Evolutionary conservation across 2,113 vertebrate genomes (phyloP).

Genomic region (Thamnaconus septentrionalis): DNA sequence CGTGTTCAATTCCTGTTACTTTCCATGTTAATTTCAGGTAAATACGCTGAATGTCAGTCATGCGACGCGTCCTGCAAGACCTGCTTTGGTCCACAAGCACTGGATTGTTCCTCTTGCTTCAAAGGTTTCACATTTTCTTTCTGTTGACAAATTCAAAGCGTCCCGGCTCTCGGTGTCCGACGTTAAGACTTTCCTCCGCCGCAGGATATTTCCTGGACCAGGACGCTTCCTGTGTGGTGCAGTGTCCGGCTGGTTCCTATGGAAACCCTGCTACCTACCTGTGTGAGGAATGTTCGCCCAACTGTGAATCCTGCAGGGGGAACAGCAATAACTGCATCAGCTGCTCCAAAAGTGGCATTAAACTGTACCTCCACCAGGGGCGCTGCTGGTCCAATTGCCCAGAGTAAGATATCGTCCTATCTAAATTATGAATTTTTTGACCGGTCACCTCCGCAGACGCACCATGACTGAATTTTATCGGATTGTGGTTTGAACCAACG

Average conservation of each 20-base stretch:
- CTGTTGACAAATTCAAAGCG: not conserved
- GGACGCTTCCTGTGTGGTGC: conserved; percentile 72
- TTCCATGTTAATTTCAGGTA: conserved; percentile 37
- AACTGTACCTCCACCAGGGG: conserved; percentile 75
- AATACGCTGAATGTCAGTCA: conserved; percentile 46
- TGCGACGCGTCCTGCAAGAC: conserved; percentile 68
- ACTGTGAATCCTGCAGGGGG: conserved; percentile 73
- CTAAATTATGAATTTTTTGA: not conserved
- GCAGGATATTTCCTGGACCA: conserved; percentile 75
- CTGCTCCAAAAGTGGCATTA: conserved; percentile 65
- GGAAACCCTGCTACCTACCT: conserved; percentile 67
- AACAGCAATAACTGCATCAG: conserved; percentile 71
- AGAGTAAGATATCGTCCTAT: conserved; percentile 65
- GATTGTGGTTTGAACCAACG: not conserved
- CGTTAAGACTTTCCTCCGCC: conserved; percentile 3
- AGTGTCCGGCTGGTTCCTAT: conserved; percentile 72
- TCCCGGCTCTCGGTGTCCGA: too few relatives aligned
- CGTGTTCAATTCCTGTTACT: not conserved
- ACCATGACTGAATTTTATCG: not conserved
- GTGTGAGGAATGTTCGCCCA: conserved; percentile 77
- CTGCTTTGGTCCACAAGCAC: conserved; percentile 71
- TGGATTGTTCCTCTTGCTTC: conserved; percentile 74
- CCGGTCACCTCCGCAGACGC: too few relatives aligned
- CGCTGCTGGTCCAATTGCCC: conserved; percentile 78
- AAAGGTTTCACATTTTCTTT: conserved; percentile 44